A percentile compares a stretch with the other conserved stretches of the same genome.
phyloP scores from a whole-genome alignment of 2,797 vertebrate species.

The Babyrousa celebensis region DNA sequence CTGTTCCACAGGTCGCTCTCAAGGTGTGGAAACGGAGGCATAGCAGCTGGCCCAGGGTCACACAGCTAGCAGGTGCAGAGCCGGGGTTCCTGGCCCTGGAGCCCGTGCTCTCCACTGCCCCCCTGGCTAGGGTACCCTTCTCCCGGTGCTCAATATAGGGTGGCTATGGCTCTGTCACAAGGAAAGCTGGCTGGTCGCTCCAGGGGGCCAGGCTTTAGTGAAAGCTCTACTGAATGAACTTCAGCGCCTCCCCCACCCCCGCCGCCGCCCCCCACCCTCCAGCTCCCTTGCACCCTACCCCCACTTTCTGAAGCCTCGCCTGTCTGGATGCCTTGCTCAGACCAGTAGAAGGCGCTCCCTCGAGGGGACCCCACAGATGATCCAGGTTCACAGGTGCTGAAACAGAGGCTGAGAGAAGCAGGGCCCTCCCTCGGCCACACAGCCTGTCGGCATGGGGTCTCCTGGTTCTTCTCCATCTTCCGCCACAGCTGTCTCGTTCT shows the following conservation, averaged over 20 bases:
- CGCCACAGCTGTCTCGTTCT: not conserved
- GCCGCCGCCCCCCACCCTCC: no score
- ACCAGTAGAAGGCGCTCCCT: not conserved
- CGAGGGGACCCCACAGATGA: not conserved
- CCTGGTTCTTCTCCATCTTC: not conserved
- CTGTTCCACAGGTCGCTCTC: rapidly evolving
- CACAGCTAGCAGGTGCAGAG: not conserved
- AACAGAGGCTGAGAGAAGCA: not conserved
- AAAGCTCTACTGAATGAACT: not conserved
- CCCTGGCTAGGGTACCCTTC: not conserved
- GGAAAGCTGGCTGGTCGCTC: not conserved
- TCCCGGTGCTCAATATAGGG: not conserved
- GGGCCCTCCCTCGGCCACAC: not conserved
- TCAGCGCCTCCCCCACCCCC: not conserved
- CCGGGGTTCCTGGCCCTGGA: not conserved
- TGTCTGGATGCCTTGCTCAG: not conserved
- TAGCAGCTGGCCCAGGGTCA: not conserved
- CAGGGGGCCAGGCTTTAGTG: not conserved
- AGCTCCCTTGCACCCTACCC: not conserved
- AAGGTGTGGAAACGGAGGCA: not conserved
- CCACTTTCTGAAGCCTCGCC: not conserved
- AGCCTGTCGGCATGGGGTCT: rapidly evolving
- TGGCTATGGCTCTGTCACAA: not conserved
- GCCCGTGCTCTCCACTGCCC: not conserved
- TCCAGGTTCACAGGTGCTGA: not conserved